phyloP scores from a whole-genome alignment of 2,888 invertebrate species.

The Agrenia bidenticulata region DNA sequence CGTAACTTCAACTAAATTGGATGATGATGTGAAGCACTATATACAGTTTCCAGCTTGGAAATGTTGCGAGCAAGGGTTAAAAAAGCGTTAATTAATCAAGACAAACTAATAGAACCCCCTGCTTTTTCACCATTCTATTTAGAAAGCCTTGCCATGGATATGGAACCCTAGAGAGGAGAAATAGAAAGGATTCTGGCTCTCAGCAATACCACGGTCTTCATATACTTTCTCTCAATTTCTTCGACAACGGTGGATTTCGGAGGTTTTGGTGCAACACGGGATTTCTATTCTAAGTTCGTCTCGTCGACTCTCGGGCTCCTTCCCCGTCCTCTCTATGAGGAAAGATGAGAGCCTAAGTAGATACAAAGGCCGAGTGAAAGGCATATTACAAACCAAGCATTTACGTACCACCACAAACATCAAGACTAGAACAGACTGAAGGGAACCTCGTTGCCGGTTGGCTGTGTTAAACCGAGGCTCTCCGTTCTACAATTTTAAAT shows the following conservation, averaged over 20 bases:
- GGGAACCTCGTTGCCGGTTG: constrained; percentile 6
- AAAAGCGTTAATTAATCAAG: neutral
- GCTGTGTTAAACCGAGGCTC: neutral
- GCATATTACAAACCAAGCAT: neutral
- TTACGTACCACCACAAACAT: neutral
- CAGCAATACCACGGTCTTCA: too few species aligned
- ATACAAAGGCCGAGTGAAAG: neutral
- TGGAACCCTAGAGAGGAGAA: neutral
- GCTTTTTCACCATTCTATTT: neutral
- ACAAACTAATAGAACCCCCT: neutral
- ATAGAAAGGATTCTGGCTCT: neutral
- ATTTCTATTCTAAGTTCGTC: constrained; percentile 4
- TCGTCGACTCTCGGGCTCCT: constrained; percentile 6
- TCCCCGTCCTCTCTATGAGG: neutral
- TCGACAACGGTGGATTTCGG: constrained; percentile 1
- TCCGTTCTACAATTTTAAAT: neutral
- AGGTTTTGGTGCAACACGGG: constrained; percentile 9
- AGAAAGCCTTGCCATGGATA: neutral
- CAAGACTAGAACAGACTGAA: neutral
- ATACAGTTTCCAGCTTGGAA: too few species aligned
- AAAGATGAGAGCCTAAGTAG: too few species aligned
- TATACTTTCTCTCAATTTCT: neutral
- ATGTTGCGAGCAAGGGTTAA: too few species aligned
- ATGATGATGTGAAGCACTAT: too few species aligned
- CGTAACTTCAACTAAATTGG: too few species aligned